Base-by-base conservation (phyloP, 1,140 invertebrate genomes). In the Drosophila persimilis region DNA sequence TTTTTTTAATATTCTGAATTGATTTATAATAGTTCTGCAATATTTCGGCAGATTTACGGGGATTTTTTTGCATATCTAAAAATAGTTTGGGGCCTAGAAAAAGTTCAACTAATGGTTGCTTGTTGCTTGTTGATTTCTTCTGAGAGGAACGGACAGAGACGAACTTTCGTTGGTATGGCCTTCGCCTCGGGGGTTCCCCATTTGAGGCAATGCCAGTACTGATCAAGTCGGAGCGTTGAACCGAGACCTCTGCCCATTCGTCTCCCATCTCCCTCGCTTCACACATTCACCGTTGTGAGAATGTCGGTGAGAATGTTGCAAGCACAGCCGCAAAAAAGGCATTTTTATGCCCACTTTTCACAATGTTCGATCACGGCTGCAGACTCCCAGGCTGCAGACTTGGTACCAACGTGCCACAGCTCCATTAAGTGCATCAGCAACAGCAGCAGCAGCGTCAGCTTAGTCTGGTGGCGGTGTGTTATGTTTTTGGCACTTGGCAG, bases 401-500 rank as follows among this genome's bases (percentile, higher is more conserved):
- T 66, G 47, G 53, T 50, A 66, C 76, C 77, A 80, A 80, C 77
- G 55, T 67, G 72, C 61, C 66, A 75, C 48, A 65, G 66, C 63
- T 57, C 74, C 81, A 81, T 85, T 85, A 85, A 86, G 81, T 85
- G 81, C 81, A 81, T 83, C 79, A 63, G 71, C 73, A 63, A 13
- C 59, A 47, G 47, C 35, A 39, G 35, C 11, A 29, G 39, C 48
- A 50, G 48, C 31, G 22, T 51, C 50, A 17, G 22, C 43, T 59
- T 63, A 41, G 8, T 73, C 50, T 39, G 47, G 31, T 43, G 11
- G 43, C 13, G 80, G 67, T 86, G 65, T 88, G 78, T 88, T 86
- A 78, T 88, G 70, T 80, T 85, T 86, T 86, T 86, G 81, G 81
- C 81, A 86, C 81, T 86, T 86, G 81, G 81, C 83, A 65, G 81